A percentile compares a stretch with the other conserved stretches of the same genome.
Conservation (phyloP, 2,113 vertebrate species). For the Brachypteracias leptosomus region DNA sequence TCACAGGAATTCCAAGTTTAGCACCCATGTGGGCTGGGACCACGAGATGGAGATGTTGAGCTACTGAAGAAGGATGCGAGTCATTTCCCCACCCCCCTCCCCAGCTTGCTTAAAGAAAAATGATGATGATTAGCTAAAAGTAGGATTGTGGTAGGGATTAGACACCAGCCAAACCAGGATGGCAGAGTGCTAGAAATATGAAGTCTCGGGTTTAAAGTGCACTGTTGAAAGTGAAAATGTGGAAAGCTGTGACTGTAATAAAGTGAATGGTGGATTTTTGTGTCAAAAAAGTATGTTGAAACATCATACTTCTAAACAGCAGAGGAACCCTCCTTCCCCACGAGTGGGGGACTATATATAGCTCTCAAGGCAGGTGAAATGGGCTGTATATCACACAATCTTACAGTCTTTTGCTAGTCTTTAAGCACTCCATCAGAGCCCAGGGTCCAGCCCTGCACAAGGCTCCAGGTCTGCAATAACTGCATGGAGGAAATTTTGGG, state of each 20-base stretch:
- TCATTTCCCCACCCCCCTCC: background rate
- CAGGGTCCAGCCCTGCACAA: background rate
- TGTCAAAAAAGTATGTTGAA: background rate
- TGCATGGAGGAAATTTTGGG: fast-evolving
- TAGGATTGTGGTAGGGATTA: background rate
- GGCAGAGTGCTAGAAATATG: background rate
- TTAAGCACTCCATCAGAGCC: background rate
- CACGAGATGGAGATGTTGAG: conserved; percentile 73
- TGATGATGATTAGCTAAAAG: background rate
- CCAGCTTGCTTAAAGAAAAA: background rate
- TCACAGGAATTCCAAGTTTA: no score
- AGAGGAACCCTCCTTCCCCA: background rate
- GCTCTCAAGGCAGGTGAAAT: background rate
- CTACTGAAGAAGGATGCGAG: conserved; percentile 35
- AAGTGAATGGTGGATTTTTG: background rate
- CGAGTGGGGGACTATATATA: background rate
- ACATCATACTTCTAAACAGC: background rate
- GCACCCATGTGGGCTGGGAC: conserved; percentile 14
- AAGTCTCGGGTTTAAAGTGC: background rate
- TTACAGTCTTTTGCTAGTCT: background rate
- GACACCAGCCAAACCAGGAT: background rate
- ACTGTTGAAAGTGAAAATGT: background rate
- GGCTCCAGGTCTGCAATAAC: background rate
- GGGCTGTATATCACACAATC: background rate
- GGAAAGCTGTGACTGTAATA: background rate